A percentile compares a stretch with the other conserved stretches of the same genome.
Conservation (phyloP, 2,797 vertebrate genomes). For the Bryconaethiops microstoma region DNA sequence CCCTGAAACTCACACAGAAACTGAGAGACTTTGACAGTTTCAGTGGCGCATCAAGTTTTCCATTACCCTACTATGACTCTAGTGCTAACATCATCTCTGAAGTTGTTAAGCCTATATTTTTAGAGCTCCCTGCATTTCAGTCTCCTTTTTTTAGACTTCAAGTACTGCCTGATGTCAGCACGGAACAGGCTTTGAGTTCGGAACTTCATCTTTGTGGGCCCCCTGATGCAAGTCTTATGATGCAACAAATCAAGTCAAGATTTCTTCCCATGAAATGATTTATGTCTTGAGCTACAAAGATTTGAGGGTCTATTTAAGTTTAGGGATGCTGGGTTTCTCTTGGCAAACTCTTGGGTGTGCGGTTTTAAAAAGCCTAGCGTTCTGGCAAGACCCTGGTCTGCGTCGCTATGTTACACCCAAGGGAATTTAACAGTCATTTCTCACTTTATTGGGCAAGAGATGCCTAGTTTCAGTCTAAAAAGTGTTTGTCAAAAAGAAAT, state of each 20-base stretch:
- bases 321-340: not conserved
- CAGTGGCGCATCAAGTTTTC: conserved; percentile 9
- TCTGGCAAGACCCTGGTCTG: not conserved
- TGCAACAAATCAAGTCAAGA: not conserved
- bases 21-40: conserved; percentile 24
- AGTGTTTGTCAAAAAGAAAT: not conserved
- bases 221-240: not conserved
- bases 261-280: conserved; percentile 8
- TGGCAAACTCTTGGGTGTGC: not conserved
- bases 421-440: conserved; percentile 1
- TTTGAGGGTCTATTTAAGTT: not conserved
- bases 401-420: not conserved
- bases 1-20: not conserved
- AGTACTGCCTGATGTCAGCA: not conserved
- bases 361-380: not conserved
- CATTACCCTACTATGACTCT: conserved; percentile 8
- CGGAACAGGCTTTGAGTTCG: not conserved
- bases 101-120: not conserved
- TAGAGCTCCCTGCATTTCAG: not conserved
- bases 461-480: not conserved
- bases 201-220: not conserved
- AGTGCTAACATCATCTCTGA: not conserved
- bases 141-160: not conserved
- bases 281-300: not conserved
- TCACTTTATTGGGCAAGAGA: conserved; percentile 1